Base-by-base conservation (phyloP, 1,140 invertebrate genomes). In the Aleiodes sp. region DNA sequence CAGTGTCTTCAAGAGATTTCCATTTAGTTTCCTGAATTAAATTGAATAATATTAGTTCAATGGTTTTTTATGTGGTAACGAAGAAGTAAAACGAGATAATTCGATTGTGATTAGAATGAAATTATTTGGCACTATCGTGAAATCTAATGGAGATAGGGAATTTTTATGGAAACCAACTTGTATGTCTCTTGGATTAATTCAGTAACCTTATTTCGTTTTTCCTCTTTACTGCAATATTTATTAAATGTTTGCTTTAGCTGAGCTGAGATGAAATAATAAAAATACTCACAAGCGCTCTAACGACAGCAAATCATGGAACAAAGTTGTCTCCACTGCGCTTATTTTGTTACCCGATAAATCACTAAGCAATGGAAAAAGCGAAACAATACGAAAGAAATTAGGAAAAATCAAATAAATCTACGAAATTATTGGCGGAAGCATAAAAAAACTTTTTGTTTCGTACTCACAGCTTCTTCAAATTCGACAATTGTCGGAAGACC, bases 221-320 rank as follows among this genome's bases (percentile, higher is more conserved):
- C n/a, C n/a, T n/a, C n/a, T n/a, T n/a, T n/a, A n/a, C n/a, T n/a
- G n/a, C n/a, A n/a, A n/a, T n/a, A n/a, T n/a, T n/a, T n/a, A n/a
- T n/a, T n/a, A n/a, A n/a, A n/a, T n/a, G n/a, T n/a, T n/a, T n/a
- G n/a, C n/a, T n/a, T n/a, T n/a, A n/a, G n/a, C n/a, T n/a, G n/a
- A n/a, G n/a, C 2, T 4, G 8, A 41, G 56, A 62, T 12, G 67
- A 73, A 76, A 65, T 37, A 57, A 57, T 67, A 70, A 75, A 64
- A 24, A 68, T 72, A 91, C 91, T 91, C 88, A 93, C 92, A 94
- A 82, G 78, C 91, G 89, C 78, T 90, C 92, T 69, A 94, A 84
- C 68, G 84, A 85, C 68, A 87, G 75, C 73, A 93, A 88, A 76
- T 88, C 82, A 73, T 92, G 88, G 86, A 94, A 93, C 46, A 92